Base-by-base conservation (phyloP, 2,888 invertebrate species). In the Crossocerus cetratus region DNA sequence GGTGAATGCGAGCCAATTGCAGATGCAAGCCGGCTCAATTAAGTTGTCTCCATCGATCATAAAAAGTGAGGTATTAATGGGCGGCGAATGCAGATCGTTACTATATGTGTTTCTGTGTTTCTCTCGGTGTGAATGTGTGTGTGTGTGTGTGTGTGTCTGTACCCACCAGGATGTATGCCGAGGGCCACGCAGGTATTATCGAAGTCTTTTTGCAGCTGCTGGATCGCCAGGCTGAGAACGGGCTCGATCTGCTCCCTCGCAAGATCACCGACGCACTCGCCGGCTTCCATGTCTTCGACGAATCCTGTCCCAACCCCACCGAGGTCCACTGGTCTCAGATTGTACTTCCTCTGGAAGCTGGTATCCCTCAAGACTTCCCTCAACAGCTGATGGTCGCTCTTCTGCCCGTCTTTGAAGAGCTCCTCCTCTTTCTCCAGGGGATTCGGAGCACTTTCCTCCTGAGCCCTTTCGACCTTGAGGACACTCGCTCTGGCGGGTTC, bases 151-250 rank as follows among this genome's bases (percentile, higher is more conserved):
- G 8, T 4, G 4, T 60, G 2, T 0, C 8, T 8, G 49, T 54
- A 92, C 94, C 94, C 91, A 97, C 97, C 97, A 91, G 95, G 94
- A 89, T 97, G 95, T 91, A 97, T 97, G 91, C 95, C 96, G 86
- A 97, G 93, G 83, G 95, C 94, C 65, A 94, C 94, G 91, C 97
- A 97, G 11, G 96, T 96, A 87, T 93, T 95, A 89, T 95, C 95
- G 63, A 97, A 96, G 88, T 97, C 97, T 87, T 95, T 94, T 85
- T 95, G 94, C 80, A 96, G 94, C 89, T 97, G 96, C 88, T 97
- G 96, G 84, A 97, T 95, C 32, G 97, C 97, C 91, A 97, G 92
- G 74, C 95, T 95, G 64, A 96, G 92, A 44, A 96, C 96, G 16
- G 95, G 95, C 88, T 96, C 96, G 81, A 96, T 95, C 84, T 95